phyloP scores from a whole-genome alignment of 2,113 vertebrate species.

The Lycocorax pyrrhopterus region DNA sequence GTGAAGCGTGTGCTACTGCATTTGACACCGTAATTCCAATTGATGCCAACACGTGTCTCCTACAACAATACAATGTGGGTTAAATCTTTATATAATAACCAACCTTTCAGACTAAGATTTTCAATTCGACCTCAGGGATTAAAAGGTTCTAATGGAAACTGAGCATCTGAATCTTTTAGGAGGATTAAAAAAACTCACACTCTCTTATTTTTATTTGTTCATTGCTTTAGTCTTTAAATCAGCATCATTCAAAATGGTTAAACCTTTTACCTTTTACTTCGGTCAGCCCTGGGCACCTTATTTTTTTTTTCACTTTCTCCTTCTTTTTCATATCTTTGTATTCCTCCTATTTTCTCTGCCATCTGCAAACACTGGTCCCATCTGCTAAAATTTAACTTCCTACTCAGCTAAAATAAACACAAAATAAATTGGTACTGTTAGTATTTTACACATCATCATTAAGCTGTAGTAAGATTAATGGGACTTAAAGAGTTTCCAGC shows the following conservation, averaged over 20 bases:
- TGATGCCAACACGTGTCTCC: not conserved
- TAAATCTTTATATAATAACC: constrained; percentile 1
- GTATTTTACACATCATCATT: constrained; percentile 7
- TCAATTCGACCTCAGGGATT: constrained; percentile 10
- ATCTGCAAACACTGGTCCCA: constrained; percentile 3
- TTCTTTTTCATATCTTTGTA: not conserved
- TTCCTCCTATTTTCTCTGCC: not conserved
- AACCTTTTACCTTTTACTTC: not conserved
- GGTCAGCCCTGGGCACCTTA: not conserved
- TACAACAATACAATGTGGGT: not conserved
- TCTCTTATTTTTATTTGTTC: constrained; percentile 29
- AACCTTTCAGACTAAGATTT: constrained; percentile 19
- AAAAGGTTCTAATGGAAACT: constrained; percentile 1
- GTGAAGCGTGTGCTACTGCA: not conserved
- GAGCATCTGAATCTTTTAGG: constrained; percentile 11
- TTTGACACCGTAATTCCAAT: not conserved
- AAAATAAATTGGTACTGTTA: not conserved
- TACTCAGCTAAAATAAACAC: constrained; percentile 23
- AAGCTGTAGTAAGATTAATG: constrained; percentile 41
- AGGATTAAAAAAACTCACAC: not conserved
- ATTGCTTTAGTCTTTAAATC: not conserved
- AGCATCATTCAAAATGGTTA: not conserved
- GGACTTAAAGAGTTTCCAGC: not conserved
- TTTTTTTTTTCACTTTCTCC: not conserved
- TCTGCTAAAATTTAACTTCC: constrained; percentile 17